phyloP scores from a whole-genome alignment of 2,888 invertebrate genomes.

The Cotesia congregata region DNA sequence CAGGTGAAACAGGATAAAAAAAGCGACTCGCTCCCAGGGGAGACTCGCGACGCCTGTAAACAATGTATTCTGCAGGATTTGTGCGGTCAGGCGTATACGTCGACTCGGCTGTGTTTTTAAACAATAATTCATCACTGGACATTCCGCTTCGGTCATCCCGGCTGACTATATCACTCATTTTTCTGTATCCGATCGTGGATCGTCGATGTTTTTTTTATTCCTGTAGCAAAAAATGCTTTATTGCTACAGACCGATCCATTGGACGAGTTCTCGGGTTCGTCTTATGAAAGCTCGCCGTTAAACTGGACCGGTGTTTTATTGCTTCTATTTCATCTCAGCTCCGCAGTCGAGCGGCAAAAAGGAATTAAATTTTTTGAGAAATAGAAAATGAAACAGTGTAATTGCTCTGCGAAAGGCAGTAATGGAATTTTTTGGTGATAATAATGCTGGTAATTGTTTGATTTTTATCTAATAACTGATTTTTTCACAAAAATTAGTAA shows the following conservation, averaged over 20 bases:
- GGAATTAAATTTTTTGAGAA: too few relatives aligned
- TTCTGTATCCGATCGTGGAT: neutral
- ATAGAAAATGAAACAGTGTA: too few relatives aligned
- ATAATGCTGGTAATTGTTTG: too few relatives aligned
- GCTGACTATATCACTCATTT: conserved; percentile 15
- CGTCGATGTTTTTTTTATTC: neutral
- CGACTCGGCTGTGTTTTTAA: conserved; percentile 40
- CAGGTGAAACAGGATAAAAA: conserved; percentile 16
- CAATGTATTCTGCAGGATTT: conserved; percentile 48
- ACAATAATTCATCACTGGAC: conserved; percentile 51
- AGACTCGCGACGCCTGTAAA: conserved; percentile 41
- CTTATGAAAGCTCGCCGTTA: conserved; percentile 7
- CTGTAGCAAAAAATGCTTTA: conserved; percentile 2
- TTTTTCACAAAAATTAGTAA: too few relatives aligned
- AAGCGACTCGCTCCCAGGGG: neutral
- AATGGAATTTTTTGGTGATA: too few relatives aligned
- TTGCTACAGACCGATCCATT: neutral
- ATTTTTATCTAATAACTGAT: too few relatives aligned
- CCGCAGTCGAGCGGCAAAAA: too few relatives aligned
- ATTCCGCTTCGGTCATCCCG: conserved; percentile 45
- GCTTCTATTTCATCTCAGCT: neutral
- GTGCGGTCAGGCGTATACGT: conserved; percentile 38
- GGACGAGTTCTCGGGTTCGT: conserved; percentile 1
- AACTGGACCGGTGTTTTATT: conserved; percentile 40
- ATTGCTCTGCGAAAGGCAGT: too few relatives aligned